These are phyloP conservation scores for Cosmorhoe ocellata DNA, from an alignment of 2,888 invertebrate species.

Conservation along the genomic window DNA sequence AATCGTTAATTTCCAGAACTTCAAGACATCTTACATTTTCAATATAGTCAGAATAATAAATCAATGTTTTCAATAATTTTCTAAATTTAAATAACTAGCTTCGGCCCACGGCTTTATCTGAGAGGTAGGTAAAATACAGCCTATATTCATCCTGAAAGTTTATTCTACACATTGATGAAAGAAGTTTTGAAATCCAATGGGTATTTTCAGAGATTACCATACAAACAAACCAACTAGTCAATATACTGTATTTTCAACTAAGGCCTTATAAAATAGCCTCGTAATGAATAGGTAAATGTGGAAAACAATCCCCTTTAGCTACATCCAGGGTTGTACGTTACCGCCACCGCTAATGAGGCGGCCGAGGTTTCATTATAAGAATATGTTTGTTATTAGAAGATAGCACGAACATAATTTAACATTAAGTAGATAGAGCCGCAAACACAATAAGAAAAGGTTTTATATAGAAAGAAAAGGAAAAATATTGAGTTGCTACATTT, in stretches of 20 bases:
- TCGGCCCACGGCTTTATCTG: too few relatives aligned
- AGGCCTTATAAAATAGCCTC: not conserved
- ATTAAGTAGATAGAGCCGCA: conserved; percentile 63
- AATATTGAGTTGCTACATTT: too few relatives aligned
- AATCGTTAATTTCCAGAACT: not conserved
- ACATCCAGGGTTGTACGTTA: conserved; percentile 10
- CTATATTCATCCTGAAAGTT: too few relatives aligned
- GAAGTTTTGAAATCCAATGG: too few relatives aligned
- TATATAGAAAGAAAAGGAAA: not conserved
- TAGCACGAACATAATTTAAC: not conserved
- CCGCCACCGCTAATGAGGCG: conserved; percentile 18
- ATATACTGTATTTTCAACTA: not conserved
- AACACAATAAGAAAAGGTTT: not conserved
- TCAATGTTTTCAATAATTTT: too few relatives aligned
- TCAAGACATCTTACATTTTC: not conserved
- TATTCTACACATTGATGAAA: too few relatives aligned
- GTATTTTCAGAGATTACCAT: too few relatives aligned
- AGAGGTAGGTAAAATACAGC: too few relatives aligned
- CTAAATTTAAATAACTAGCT: too few relatives aligned
- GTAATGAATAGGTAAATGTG: conserved; percentile 4
- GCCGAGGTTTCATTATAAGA: conserved; percentile 17
- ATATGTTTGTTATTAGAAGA: conserved; percentile 17
- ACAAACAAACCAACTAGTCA: too few relatives aligned
- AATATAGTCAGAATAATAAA: too few relatives aligned
- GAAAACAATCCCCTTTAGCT: conserved; percentile 14